Evolutionary conservation across 2,888 invertebrate species (phyloP), one percentile per base, ranked within the genome.

Genomic region (Tiliacea citrago): DNA sequence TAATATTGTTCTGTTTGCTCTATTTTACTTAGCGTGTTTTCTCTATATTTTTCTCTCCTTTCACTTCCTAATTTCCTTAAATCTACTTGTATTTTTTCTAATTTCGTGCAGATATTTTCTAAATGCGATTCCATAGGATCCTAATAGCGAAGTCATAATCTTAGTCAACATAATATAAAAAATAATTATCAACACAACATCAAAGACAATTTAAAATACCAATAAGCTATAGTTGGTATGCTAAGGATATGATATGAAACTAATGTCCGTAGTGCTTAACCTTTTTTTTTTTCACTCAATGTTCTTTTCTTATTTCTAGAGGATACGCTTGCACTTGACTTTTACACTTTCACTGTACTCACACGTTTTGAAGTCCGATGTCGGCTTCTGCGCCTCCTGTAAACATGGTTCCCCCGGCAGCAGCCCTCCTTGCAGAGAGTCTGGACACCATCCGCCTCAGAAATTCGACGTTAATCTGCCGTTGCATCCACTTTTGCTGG

Each of bases 371-470:
- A 51, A 7, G 51, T 51, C 8, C 51, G 51, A 49, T 42, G 42
- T 42, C 42, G 7, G 53, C 55, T 29, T 58, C 58, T 2, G 35
- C 18, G 35, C 58, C 58, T 29, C 58, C 58, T 9, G 58, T 0
- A 35, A 35, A 58, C 58, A 58, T 35, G 18, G 18, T 9, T 58
- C 58, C 18, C 58, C 35, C 18, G 35, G 58, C 58, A 21, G 35
- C 21, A 58, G 10, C 10, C 18, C 5, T 58, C 58, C 18, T 35
- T 10, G 58, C 9, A 35, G 58, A 58, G 18, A 35, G 58, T 58
- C 58, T 58, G 58, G 58, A 58, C 58, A 58, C 58, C 58, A 58
- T 58, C 10, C 58, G 58, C 58, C 58, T 58, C n/a, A 58, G 4
- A 58, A 58, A 58, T 58, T 58, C 35, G 21, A 24, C 2, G 35